phyloP scores from a whole-genome alignment of 2,113 vertebrate species.

The Cathartes aura region DNA sequence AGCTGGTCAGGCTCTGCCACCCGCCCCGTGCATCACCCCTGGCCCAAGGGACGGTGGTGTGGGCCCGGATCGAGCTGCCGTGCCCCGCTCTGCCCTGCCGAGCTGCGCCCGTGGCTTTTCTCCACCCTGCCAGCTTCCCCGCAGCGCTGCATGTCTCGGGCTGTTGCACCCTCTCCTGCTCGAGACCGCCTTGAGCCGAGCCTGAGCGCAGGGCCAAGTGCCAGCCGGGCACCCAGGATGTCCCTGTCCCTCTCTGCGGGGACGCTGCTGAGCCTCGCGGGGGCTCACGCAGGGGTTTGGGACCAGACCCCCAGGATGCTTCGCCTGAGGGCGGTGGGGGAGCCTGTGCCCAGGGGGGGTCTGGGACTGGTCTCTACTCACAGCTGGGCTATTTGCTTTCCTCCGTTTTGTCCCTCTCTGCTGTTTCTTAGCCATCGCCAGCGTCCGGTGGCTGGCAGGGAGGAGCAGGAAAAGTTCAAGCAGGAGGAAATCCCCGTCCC shows the following conservation, averaged over 20 bases:
- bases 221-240: not conserved
- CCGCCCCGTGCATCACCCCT: not conserved
- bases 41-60: rapidly evolving
- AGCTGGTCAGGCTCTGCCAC: not conserved
- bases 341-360: not conserved
- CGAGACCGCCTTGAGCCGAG: rapidly evolving
- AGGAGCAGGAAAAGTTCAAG: not conserved
- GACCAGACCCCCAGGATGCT: not conserved
- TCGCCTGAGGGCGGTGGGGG: rapidly evolving
- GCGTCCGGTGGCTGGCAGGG: not conserved
- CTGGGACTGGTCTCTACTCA: not conserved
- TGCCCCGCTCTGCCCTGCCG: not conserved
- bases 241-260: not conserved
- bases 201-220: not conserved
- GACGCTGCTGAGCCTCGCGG: not conserved
- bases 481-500: not conserved
- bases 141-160: rapidly evolving
- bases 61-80: not conserved
- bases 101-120: not conserved
- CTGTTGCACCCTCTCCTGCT: not conserved
- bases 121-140: not conserved
- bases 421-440: not conserved
- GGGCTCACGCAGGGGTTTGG: not conserved
- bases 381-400: not conserved
- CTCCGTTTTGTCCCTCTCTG: not conserved